Evolutionary conservation across 35 echinoderm and acorn worm species (phyloP).

Genomic region (Chiridota heheva): DNA sequence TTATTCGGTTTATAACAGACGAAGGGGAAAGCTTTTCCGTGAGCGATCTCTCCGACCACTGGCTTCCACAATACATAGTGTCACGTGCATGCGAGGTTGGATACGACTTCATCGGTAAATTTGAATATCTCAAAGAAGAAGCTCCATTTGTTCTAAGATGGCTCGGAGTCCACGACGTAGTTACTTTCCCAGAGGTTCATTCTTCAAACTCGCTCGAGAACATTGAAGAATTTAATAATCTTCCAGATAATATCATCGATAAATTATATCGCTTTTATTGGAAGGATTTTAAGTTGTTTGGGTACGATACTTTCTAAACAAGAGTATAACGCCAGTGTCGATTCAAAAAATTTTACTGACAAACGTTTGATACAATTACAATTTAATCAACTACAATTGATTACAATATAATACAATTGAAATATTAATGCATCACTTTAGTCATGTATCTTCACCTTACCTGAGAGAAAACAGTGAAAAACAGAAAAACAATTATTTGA

Average conservation of each 20-base stretch:
- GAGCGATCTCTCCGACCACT: constrained; percentile 56
- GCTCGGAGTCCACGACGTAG: constrained; percentile 30
- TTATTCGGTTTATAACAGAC: constrained; percentile 63
- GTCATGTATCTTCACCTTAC: no score
- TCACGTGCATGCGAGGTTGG: constrained; percentile 57
- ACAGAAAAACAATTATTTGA: no score
- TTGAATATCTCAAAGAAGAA: constrained; percentile 66
- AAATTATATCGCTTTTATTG: constrained; percentile 33
- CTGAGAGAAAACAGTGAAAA: no score
- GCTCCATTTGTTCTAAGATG: constrained; percentile 57
- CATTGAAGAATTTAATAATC: constrained; percentile 33
- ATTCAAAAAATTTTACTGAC: no score
- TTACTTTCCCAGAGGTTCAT: constrained; percentile 46
- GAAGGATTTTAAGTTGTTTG: constrained; percentile 67
- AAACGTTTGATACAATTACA: no score
- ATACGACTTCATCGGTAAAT: constrained; percentile 81
- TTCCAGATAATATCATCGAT: constrained; percentile 40
- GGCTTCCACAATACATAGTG: constrained; percentile 59
- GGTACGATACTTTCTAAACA: constrained; percentile 47
- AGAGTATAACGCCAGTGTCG: no score
- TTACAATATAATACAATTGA: no score
- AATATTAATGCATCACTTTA: no score
- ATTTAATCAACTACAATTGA: no score
- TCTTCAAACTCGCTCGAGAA: neutral
- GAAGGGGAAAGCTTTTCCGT: constrained; percentile 20